Base-by-base conservation (phyloP, 2,888 invertebrate genomes). In the Acheta domesticus region DNA sequence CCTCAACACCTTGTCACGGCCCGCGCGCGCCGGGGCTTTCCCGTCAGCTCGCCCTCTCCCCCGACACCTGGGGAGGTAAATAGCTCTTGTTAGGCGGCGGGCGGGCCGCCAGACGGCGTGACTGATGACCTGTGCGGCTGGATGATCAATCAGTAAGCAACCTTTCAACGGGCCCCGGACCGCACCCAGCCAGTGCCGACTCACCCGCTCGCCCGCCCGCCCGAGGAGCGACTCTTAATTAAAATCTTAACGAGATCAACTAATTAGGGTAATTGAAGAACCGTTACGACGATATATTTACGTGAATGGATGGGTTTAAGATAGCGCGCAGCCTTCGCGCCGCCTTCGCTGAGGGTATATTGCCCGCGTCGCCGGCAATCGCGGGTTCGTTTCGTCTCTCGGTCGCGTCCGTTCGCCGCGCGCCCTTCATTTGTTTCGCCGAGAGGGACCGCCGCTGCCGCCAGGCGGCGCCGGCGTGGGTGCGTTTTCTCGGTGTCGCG, bases 161-260 rank as follows among this genome's bases (percentile, higher is more conserved):
- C 62, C 62, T 62, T n/a, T 62, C 62, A 8, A 8, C 62, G 62
- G 3, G 1, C 23, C 23, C 23, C 23, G 23, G 23, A 23, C 23
- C 23, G 36, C 36, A 19, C 14, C 62, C 62, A 4, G 62, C 62
- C 62, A 12, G 36, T 8, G 36, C 36, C 12, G 0, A 14, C 62
- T 19, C 62, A 1, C 62, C 62, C n/a, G 62, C 62, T 19, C 62
- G 8, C 62, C 14, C 62, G 16, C 62, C 4, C 16, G 62, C 62
- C 62, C 62, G 14, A 62, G 36, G 36, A 5, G 36, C 62, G 12
- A 62, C 62, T 62, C 62, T 62, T 62, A 62, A 62, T 62, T 62
- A 62, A 62, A 62, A 62, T 62, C 62, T 62, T 62, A 62, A 62
- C 62, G 62, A 62, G 62, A 62, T 62, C 62, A 62, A 62, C 62